Base-by-base conservation (phyloP, 2,888 invertebrate species). In the Steinernema scapterisci region DNA sequence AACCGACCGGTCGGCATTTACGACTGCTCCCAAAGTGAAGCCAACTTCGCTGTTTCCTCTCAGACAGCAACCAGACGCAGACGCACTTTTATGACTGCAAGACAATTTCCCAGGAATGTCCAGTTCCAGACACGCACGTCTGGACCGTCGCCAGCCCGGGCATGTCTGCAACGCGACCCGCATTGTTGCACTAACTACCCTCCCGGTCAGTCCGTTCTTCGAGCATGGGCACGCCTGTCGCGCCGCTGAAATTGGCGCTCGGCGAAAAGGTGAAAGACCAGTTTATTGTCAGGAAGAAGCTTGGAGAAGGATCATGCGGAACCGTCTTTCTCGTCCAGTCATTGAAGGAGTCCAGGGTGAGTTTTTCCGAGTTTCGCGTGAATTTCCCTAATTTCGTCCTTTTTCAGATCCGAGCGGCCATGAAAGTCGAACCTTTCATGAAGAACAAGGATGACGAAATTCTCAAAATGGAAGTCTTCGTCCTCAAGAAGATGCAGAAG, bases 381-480 rank as follows among this genome's bases (percentile, higher is more conserved):
- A 71, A 21, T 19, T 44, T 19, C 9, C 9, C 3, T 3, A 38
- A 6, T 38, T 38, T 38, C 3, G 9, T 21, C 23, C 21, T 72
- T 44, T 72, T 78, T 75, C 23, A 78, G 79, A 51, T 76, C 9
- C 48, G 75, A 16, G 83, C 81, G 3, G 84, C 84, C 23, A 82
- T 84, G 80, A 84, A 84, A 73, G 78, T 82, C 16, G 84, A 85
- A 72, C 82, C 83, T 27, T 70, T 79, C 70, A 82, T 81, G 83
- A 81, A 82, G 48, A 73, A 51, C 27, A 80, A 80, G 44, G 83
- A 83, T n/a, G 82, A 85, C 73, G 84, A 85, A 73, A 81, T 85
- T 54, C 80, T 85, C n/a, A 84, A 83, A 73, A 84, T 84, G 83
- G 84, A 84, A 70, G 80, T 82, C 5, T 84, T 78, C 75, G 83